Conservation (phyloP, 2,797 vertebrate genomes). For the Fistularia tabacaria region DNA sequence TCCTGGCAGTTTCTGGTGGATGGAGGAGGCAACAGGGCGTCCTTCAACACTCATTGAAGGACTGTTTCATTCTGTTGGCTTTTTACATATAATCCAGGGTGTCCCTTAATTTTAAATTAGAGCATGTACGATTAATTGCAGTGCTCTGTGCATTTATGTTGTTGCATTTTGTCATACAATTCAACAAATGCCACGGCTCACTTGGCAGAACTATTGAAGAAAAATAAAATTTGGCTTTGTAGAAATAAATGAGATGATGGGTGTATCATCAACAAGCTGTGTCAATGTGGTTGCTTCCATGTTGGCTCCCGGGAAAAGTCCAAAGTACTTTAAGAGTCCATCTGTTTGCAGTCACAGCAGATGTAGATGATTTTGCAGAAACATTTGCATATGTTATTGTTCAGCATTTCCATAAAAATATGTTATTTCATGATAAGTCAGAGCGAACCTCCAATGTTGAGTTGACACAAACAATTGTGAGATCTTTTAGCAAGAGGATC, state of each 20-base stretch:
- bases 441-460: slow-evolving; percentile 1
- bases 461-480: slow-evolving; percentile 19
- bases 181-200: slow-evolving; percentile 19
- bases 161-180: slow-evolving; percentile 18
- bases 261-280: slow-evolving; percentile 24
- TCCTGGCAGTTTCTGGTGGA: too few relatives aligned
- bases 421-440: too few relatives aligned
- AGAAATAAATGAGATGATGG: slow-evolving; percentile 30
- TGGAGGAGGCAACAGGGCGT: slow-evolving; percentile 16
- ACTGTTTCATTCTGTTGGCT: slow-evolving; percentile 15
- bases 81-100: slow-evolving; percentile 18
- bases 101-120: slow-evolving; percentile 24
- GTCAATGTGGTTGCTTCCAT: slow-evolving; percentile 24
- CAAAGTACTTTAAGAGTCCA: slow-evolving; percentile 48
- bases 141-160: slow-evolving; percentile 18
- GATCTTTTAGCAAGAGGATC: background rate
- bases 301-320: slow-evolving; percentile 24
- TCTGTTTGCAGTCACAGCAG: slow-evolving; percentile 41
- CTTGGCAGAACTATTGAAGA: slow-evolving; percentile 15
- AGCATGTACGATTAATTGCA: slow-evolving; percentile 19
- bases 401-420: slow-evolving; percentile 14
- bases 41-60: slow-evolving; percentile 37
- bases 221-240: slow-evolving; percentile 20
- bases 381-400: slow-evolving; percentile 25
- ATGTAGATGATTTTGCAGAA: slow-evolving; percentile 28